Conservation (phyloP, 2,113 vertebrate genomes). For the Tupaia chinensis region DNA sequence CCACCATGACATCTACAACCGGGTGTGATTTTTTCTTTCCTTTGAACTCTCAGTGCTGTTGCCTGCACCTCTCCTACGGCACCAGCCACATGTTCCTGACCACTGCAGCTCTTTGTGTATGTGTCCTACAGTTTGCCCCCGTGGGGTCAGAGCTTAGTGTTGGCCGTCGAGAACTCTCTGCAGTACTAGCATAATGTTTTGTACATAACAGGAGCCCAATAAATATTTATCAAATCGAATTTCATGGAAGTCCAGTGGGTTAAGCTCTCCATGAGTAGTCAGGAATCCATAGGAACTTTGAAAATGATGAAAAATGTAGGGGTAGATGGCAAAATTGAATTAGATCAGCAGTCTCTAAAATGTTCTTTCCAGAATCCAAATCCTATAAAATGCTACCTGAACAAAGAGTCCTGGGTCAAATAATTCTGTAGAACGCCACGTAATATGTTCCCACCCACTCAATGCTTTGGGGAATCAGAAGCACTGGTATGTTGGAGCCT, state of each 20-base stretch:
- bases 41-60: background rate
- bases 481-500: background rate
- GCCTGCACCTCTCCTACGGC: background rate
- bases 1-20: background rate
- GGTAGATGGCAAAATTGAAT: background rate
- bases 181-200: slow-evolving; percentile 34
- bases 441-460: background rate
- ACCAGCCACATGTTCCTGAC: background rate
- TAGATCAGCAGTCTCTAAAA: slow-evolving; percentile 65
- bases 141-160: background rate
- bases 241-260: background rate
- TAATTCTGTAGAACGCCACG: background rate
- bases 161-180: slow-evolving; percentile 34
- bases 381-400: slow-evolving; percentile 65
- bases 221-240: slow-evolving; percentile 63
- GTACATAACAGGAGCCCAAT: slow-evolving; percentile 45
- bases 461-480: background rate
- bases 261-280: slow-evolving; percentile 42
- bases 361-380: background rate
- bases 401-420: slow-evolving; percentile 47
- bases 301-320: slow-evolving; percentile 46
- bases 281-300: slow-evolving; percentile 46
- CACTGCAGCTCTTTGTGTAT: background rate
- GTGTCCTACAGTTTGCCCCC: background rate
- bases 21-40: background rate